These are phyloP conservation scores for Danio albolineatus DNA, from an alignment of 2,797 vertebrate genomes.

Conservation along the genomic window DNA sequence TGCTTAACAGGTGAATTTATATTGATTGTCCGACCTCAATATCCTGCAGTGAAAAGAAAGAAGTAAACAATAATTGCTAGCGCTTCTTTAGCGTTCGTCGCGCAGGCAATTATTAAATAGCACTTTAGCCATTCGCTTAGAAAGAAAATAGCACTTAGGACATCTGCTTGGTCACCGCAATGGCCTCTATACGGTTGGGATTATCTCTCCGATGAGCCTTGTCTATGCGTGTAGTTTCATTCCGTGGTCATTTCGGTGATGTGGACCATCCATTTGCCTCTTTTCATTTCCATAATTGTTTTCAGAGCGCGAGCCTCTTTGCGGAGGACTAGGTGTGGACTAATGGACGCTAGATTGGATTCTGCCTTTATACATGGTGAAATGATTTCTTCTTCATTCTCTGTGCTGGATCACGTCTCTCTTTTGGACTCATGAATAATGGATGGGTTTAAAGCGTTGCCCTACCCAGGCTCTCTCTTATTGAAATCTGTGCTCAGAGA, in stretches of 20 bases:
- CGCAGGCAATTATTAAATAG: conserved; percentile 41
- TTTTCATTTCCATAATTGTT: conserved; percentile 84
- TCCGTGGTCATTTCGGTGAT: conserved; percentile 51
- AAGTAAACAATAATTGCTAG: conserved; percentile 40
- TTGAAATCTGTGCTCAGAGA: conserved; percentile 75
- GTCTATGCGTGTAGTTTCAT: conserved; percentile 55
- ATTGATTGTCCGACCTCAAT: conserved; percentile 34
- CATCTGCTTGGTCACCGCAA: conserved; percentile 39
- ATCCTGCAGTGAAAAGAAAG: conserved; percentile 19
- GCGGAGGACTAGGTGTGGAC: conserved; percentile 80
- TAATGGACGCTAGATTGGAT: conserved; percentile 85
- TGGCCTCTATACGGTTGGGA: conserved; percentile 14
- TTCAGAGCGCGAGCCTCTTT: conserved; percentile 76
- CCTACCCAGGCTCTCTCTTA: conserved; percentile 79
- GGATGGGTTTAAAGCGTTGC: conserved; percentile 80
- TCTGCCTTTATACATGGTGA: conserved; percentile 78
- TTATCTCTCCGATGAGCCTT: conserved; percentile 39
- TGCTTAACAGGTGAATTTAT: conserved; percentile 48
- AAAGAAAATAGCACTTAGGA: conserved; percentile 41
- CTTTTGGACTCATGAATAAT: conserved; percentile 81
- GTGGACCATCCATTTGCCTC: conserved; percentile 58
- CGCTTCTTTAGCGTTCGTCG: conserved; percentile 27
- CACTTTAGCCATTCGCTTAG: conserved; percentile 19
- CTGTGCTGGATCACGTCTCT: conserved; percentile 72
- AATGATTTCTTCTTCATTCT: conserved; percentile 82